Evolutionary conservation across 2,113 vertebrate genomes (phyloP).

Genomic region (Erythrolamprus reginae): DNA sequence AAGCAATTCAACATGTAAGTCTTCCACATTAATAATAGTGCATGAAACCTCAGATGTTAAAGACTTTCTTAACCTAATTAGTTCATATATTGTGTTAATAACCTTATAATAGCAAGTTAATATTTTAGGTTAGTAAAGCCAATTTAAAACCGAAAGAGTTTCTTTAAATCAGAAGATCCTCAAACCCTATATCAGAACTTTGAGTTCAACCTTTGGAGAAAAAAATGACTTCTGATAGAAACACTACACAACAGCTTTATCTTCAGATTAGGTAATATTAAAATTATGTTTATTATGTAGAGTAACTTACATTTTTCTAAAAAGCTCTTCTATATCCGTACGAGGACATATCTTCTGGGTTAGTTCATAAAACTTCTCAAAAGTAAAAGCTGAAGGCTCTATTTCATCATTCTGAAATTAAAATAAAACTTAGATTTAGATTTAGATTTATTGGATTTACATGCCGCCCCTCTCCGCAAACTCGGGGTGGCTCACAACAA

Average conservation of each 20-base stretch:
- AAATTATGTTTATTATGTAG: slow-evolving; percentile 38
- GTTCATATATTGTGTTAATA: slow-evolving; percentile 77
- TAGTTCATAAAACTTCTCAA: slow-evolving; percentile 95
- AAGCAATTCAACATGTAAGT: slow-evolving; percentile 71
- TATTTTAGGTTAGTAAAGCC: slow-evolving; percentile 87
- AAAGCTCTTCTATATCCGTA: slow-evolving; percentile 96
- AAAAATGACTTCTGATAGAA: slow-evolving; percentile 26
- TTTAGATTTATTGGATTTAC: too few species aligned
- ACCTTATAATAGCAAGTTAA: slow-evolving; percentile 81
- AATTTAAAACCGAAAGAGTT: slow-evolving; percentile 64
- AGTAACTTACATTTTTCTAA: slow-evolving; percentile 91
- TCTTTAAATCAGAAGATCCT: slow-evolving; percentile 57
- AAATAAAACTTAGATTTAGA: too few species aligned
- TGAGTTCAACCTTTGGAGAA: slow-evolving; percentile 34
- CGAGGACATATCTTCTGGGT: slow-evolving; percentile 99
- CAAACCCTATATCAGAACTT: slow-evolving; percentile 52
- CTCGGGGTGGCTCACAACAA: too few species aligned
- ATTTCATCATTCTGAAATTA: slow-evolving; percentile 95
- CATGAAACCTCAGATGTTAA: slow-evolving; percentile 52
- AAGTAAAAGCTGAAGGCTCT: slow-evolving; percentile 89
- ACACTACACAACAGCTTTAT: slow-evolving; percentile 12
- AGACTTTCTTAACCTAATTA: slow-evolving; percentile 69
- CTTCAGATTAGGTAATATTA: slow-evolving; percentile 18
- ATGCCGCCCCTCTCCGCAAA: too few species aligned
- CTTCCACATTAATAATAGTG: slow-evolving; percentile 63